A percentile compares a stretch with the other conserved stretches of the same genome.
Conservation (phyloP, 2,797 vertebrate genomes). For the Liparis tanakae region DNA sequence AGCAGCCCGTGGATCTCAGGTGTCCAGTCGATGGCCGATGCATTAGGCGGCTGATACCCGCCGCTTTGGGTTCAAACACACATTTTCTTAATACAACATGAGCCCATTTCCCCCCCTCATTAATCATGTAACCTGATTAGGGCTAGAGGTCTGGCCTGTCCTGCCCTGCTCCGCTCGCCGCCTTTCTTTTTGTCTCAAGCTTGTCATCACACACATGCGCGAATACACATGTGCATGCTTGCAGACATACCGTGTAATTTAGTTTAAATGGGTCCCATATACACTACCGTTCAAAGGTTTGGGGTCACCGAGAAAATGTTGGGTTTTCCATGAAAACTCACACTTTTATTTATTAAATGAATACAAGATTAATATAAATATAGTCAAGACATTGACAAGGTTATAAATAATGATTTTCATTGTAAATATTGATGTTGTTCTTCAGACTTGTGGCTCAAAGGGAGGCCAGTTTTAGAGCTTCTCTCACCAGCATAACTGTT, state of each 20-base stretch:
- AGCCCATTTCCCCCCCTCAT: conserved; percentile 86
- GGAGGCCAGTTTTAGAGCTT: too few species aligned
- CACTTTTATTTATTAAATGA: too few species aligned
- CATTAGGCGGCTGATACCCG: conserved; percentile 83
- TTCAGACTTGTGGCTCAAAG: too few species aligned
- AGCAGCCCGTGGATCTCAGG: conserved; percentile 77
- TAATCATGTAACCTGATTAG: conserved; percentile 87
- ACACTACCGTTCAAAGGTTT: too few species aligned
- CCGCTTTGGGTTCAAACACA: conserved; percentile 88
- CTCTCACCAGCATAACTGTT: too few species aligned
- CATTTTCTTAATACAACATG: conserved; percentile 89
- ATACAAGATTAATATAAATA: too few species aligned
- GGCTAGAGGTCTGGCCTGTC: conserved; percentile 59
- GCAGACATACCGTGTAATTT: not conserved
- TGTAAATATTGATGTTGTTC: too few species aligned
- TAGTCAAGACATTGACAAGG: too few species aligned
- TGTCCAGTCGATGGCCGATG: conserved; percentile 89
- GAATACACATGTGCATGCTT: conserved; percentile 51
- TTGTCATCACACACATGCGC: conserved; percentile 50
- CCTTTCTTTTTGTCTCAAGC: conserved; percentile 72
- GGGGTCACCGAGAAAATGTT: too few species aligned
- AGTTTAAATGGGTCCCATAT: not conserved
- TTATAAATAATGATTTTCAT: too few species aligned
- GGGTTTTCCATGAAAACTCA: too few species aligned
- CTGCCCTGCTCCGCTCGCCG: conserved; percentile 56